A percentile compares a stretch with the other conserved stretches of the same genome.
phyloP scores from a whole-genome alignment of 2,888 invertebrate genomes.

The Steromphala cineraria region DNA sequence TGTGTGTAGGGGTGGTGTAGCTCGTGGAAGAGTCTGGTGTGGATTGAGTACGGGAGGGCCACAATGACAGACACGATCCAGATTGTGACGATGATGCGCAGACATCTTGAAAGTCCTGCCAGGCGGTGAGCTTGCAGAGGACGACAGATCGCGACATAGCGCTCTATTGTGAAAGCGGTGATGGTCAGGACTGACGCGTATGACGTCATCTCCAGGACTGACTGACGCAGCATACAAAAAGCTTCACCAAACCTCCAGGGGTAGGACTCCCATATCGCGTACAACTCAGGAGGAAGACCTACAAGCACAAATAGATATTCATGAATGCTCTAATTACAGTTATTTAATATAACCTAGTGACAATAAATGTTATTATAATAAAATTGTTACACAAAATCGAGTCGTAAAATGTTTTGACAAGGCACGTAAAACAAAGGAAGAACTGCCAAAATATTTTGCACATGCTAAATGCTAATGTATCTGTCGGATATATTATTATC shows the following conservation, averaged over 20 bases:
- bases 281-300: slow-evolving; percentile 76
- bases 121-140: slow-evolving; percentile 88
- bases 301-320: slow-evolving; percentile 23
- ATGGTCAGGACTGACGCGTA: slow-evolving; percentile 93
- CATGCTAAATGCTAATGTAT: too few relatives aligned
- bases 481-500: too few relatives aligned
- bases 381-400: too few relatives aligned
- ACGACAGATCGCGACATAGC: slow-evolving; percentile 88
- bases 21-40: slow-evolving; percentile 57
- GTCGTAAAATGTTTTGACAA: too few relatives aligned
- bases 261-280: slow-evolving; percentile 75
- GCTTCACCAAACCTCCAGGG: slow-evolving; percentile 74
- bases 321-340: too few relatives aligned
- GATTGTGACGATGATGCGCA: slow-evolving; percentile 85
- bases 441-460: too few relatives aligned
- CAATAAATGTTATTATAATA: too few relatives aligned
- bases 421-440: too few relatives aligned
- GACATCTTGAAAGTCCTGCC: slow-evolving; percentile 86
- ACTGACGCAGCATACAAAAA: slow-evolving; percentile 75
- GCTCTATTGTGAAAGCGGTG: slow-evolving; percentile 92
- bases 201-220: slow-evolving; percentile 80
- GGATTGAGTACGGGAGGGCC: slow-evolving; percentile 77
- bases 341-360: too few relatives aligned
- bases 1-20: slow-evolving; percentile 36
- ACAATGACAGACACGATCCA: slow-evolving; percentile 86